Evolutionary conservation across 37 sponge, comb jelly and placozoan genomes (phyloP).

Genomic region (Cliona cf. orientalis): DNA sequence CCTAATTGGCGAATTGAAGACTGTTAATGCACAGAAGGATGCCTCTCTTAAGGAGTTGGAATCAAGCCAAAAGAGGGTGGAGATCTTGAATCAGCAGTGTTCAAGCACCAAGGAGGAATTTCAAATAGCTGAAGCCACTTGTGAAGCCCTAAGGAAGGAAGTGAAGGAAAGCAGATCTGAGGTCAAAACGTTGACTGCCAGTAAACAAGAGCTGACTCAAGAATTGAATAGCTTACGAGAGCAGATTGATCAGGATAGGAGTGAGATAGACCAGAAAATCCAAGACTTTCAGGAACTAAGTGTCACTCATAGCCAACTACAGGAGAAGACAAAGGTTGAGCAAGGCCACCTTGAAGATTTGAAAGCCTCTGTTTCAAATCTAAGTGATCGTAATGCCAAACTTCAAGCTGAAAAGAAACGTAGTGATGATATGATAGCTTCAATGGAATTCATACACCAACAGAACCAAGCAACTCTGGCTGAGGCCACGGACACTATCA

Average conservation of each 20-base stretch:
- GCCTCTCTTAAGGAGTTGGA: not conserved
- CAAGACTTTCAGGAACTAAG: not conserved
- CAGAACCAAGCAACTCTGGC: slow-evolving; percentile 24
- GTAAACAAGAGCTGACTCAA: slow-evolving; percentile 10
- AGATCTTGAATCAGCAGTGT: slow-evolving; percentile 6
- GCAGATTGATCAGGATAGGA: not conserved
- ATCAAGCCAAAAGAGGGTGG: slow-evolving; percentile 4
- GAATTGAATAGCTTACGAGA: not conserved
- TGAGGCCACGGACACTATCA: not conserved
- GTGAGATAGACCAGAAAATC: slow-evolving; percentile 21
- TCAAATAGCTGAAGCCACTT: not conserved
- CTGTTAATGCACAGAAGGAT: not conserved
- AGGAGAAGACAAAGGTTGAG: not conserved
- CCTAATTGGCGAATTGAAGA: not conserved
- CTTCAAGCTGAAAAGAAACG: slow-evolving; percentile 10
- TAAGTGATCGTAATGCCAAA: not conserved
- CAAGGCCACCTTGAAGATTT: not conserved
- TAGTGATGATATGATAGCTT: slow-evolving; percentile 22
- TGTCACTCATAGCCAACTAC: not conserved
- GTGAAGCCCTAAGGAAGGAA: not conserved
- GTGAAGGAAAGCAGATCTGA: slow-evolving; percentile 9
- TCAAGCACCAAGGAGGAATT: slow-evolving; percentile 1
- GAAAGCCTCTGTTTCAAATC: not conserved
- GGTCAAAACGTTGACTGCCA: not conserved
- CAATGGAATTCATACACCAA: slow-evolving; percentile 17